These are phyloP conservation scores for Zosterops pallidus DNA, from an alignment of 2,113 vertebrate species.

Conservation along the genomic window DNA sequence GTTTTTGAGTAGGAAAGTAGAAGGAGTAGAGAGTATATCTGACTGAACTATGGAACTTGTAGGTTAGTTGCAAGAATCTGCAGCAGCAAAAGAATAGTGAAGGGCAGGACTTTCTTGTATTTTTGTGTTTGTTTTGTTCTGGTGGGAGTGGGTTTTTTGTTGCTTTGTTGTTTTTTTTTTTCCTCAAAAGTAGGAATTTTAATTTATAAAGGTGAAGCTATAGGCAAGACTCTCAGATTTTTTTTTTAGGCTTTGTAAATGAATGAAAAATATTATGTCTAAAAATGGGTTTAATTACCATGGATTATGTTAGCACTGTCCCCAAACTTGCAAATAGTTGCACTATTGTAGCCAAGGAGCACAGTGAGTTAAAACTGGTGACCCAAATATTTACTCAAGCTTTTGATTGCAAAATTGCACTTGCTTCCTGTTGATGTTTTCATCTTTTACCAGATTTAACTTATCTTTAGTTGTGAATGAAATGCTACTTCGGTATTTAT, in stretches of 20 bases:
- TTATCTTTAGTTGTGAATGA: background rate
- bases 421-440: conserved; percentile 13
- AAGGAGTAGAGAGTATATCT: background rate
- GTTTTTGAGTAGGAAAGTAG: background rate
- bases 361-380: background rate
- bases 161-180: background rate
- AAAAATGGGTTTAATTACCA: background rate
- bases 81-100: background rate
- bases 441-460: background rate
- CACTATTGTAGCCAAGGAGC: background rate
- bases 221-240: background rate
- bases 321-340: background rate
- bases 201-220: background rate
- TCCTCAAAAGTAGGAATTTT: background rate
- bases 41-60: background rate
- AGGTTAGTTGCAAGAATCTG: background rate
- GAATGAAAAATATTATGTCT: background rate
- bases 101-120: background rate
- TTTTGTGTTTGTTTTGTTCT: background rate
- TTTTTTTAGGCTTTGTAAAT: background rate
- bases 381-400: background rate
- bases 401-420: background rate
- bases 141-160: background rate
- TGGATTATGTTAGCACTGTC: background rate
- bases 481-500: background rate